Evolutionary conservation across 2,888 invertebrate species (phyloP).

Genomic region (Ischnus inquisitorius): DNA sequence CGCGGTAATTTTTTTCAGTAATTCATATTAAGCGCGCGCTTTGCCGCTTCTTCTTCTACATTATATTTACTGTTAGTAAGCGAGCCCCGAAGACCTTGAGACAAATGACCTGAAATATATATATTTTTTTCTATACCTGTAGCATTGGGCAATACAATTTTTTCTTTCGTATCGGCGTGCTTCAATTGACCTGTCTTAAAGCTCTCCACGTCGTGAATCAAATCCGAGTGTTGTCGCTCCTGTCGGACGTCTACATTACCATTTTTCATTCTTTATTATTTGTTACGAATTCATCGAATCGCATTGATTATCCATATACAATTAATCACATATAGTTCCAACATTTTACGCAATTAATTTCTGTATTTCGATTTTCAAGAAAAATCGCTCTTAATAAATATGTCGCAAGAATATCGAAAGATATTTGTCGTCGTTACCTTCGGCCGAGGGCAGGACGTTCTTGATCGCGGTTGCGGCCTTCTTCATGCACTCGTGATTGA

Average conservation of each 20-base stretch:
- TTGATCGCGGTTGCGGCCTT: constrained; percentile 97
- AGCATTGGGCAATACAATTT: constrained; percentile 93
- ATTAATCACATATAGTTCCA: not conserved
- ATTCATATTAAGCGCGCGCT: not conserved
- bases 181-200: constrained; percentile 92
- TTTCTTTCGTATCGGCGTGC: constrained; percentile 93
- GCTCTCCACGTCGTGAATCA: constrained; percentile 91
- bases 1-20: too few relatives aligned
- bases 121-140: constrained; percentile 88
- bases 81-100: constrained; percentile 27
- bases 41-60: not conserved
- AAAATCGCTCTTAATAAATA: too few relatives aligned
- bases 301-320: not conserved
- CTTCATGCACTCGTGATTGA: constrained; percentile 95
- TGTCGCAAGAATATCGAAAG: not conserved
- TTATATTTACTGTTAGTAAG: constrained; percentile 48
- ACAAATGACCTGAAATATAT: not conserved
- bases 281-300: constrained; percentile 52
- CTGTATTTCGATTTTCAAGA: not conserved
- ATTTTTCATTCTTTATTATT: constrained; percentile 63
- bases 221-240: constrained; percentile 91
- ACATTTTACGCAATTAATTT: not conserved
- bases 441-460: constrained; percentile 96
- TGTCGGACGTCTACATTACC: constrained; percentile 89
- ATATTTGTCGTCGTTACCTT: constrained; percentile 88